Evolutionary conservation across 2,888 invertebrate species (phyloP).

Genomic region (Esperia sulphurella): DNA sequence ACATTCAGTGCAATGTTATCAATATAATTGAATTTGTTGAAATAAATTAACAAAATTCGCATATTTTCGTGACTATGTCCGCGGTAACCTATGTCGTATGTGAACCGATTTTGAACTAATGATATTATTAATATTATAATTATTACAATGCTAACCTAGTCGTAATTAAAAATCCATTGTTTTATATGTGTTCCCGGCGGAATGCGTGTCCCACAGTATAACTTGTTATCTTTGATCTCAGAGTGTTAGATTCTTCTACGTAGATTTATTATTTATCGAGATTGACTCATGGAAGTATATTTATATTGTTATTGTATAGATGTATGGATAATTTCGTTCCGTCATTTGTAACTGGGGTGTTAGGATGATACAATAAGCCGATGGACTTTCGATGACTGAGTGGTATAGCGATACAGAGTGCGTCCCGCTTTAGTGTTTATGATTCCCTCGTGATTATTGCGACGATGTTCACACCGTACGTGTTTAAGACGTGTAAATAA

Average conservation of each 20-base stretch:
- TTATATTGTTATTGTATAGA: slow-evolving; percentile 74
- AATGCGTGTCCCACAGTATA: slow-evolving; percentile 47
- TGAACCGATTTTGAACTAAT: slow-evolving; percentile 40
- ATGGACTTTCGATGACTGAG: slow-evolving; percentile 77
- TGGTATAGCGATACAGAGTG: slow-evolving; percentile 51
- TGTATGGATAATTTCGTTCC: slow-evolving; percentile 61
- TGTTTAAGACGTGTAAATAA: slow-evolving; percentile 75
- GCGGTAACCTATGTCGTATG: slow-evolving; percentile 11
- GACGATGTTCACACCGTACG: slow-evolving; percentile 47
- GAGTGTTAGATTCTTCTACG: slow-evolving; percentile 68
- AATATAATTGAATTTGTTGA: slow-evolving; percentile 10
- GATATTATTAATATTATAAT: slow-evolving; percentile 57
- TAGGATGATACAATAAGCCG: slow-evolving; percentile 66
- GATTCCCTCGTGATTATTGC: slow-evolving; percentile 39
- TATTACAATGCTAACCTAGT: slow-evolving; percentile 46
- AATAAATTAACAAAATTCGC: slow-evolving; percentile 20
- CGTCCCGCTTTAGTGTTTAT: slow-evolving; percentile 63
- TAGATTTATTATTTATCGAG: slow-evolving; percentile 67
- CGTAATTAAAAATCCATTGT: slow-evolving; percentile 41
- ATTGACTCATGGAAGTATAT: slow-evolving; percentile 59
- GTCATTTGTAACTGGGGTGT: slow-evolving; percentile 68
- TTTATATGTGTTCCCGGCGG: slow-evolving; percentile 40
- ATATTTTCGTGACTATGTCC: slow-evolving; percentile 34
- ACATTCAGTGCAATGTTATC: slow-evolving; percentile 37
- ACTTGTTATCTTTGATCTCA: slow-evolving; percentile 61